Evolutionary conservation across 1,140 invertebrate genomes (phyloP), one percentile per base, ranked within the genome.

Genomic region (Drosophila melanica): DNA sequence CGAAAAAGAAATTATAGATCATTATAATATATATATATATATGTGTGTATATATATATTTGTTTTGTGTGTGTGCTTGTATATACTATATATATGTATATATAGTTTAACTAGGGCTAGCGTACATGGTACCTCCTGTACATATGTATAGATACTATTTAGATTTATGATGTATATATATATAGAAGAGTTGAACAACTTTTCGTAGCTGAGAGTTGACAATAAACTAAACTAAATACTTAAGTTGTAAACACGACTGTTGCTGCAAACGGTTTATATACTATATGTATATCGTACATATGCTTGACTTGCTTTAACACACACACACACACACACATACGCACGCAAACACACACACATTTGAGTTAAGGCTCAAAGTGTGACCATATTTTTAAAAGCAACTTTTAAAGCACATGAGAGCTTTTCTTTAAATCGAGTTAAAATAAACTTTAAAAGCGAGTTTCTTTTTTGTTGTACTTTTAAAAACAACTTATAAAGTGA

Each of bases 151-250:
- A 39, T 58, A 50, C 7, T 50, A 20, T 44, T 66, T 59, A 59
- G 42, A 45, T 23, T 2, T 48, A 45, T n/a, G n/a, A n/a, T n/a
- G n/a, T 60, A 44, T 42, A 33, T 60, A 51, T 50, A n/a, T 69
- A 42, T 44, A 66, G 59, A 55, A 69, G 75, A 76, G 65, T 50
- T 66, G 62, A 60, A 67, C 62, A 65, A 69, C 71, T 65, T 70
- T 64, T 62, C 45, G 9, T 62, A 59, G 30, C 35, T 81, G 72
- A 69, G 54, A 66, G 39, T 53, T 74, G 59, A 68, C 62, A 57
- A 64, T 74, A 70, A 62, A 68, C 45, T 73, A 85, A 80, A 77
- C 78, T 87, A 85, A 81, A 81, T 86, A 87, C 82, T 86, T 80
- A 85, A 79, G 76, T 77, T 71, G 70, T 77, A 75, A 79, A 64